Percentiles rank a stretch among this genome's conserved stretches.
These are phyloP conservation scores for Tragelaphus strepsiceros DNA, from an alignment of 2,113 vertebrate species.

Conservation along the genomic window DNA sequence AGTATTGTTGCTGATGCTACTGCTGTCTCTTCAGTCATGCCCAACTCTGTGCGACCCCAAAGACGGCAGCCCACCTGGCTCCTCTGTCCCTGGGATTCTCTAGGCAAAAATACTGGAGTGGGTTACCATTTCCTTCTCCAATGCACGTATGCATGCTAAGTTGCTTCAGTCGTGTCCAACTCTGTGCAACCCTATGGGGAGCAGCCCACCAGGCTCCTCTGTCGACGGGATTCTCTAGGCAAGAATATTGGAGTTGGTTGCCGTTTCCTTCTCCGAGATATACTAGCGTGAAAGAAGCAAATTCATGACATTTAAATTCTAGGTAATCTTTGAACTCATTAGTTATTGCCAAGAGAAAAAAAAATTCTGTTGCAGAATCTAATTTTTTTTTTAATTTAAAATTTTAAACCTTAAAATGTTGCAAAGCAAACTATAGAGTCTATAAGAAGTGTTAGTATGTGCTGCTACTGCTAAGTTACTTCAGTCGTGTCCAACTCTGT, in stretches of 20 bases:
- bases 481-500: too few relatives aligned
- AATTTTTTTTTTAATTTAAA: background rate
- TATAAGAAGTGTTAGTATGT: background rate
- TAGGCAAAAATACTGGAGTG: background rate
- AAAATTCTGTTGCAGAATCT: background rate
- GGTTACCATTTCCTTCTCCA: background rate
- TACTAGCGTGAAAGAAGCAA: background rate
- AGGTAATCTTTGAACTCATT: background rate
- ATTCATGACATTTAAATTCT: background rate
- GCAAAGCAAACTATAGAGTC: background rate
- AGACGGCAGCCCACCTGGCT: rapidly evolving
- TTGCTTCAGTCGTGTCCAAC: rapidly evolving
- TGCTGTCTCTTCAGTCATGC: background rate
- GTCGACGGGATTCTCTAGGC: background rate
- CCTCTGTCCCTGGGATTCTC: background rate
- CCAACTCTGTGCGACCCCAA: rapidly evolving
- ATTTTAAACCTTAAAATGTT: background rate
- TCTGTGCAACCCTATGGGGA: rapidly evolving
- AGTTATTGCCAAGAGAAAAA: background rate
- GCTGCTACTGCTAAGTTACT: too few relatives aligned
- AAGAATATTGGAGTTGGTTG: background rate
- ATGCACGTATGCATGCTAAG: background rate
- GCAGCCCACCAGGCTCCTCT: background rate
- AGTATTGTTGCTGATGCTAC: background rate
- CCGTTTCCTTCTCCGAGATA: background rate